Percentiles rank a stretch among this genome's conserved stretches.
Conservation (phyloP, 2,797 vertebrate genomes). For the Chrosomus eos region DNA sequence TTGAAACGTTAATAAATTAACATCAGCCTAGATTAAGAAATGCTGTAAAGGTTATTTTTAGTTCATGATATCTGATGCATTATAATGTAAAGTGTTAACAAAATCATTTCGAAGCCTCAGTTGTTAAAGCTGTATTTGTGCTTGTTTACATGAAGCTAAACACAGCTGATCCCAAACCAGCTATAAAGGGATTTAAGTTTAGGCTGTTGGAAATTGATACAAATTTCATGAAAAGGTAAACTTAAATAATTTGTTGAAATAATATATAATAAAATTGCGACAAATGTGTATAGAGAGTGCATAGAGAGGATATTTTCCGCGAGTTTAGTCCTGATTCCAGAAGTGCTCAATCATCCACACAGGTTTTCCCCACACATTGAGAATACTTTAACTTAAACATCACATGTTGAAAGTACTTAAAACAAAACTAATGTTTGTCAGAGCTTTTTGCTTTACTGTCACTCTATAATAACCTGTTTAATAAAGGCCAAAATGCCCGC, state of each 20-base stretch:
- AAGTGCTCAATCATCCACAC: neutral
- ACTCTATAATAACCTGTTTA: too few species aligned
- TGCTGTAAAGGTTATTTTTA: neutral
- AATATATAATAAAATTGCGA: neutral
- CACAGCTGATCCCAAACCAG: neutral
- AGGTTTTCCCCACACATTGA: neutral
- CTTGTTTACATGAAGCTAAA: neutral
- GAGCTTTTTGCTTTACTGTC: neutral
- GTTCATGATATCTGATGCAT: neutral
- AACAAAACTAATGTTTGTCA: neutral
- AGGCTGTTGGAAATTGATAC: neutral
- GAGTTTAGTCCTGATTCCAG: neutral
- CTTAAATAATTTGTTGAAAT: neutral
- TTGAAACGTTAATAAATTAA: neutral
- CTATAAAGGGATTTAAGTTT: neutral
- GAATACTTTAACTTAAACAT: neutral
- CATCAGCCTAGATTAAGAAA: neutral
- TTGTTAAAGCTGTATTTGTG: neutral
- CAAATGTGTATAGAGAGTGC: neutral
- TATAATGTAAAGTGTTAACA: neutral
- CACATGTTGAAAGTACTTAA: neutral
- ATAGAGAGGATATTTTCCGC: neutral
- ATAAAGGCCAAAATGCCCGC: too few species aligned
- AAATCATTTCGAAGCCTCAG: neutral
- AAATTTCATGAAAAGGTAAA: neutral